Base-by-base conservation (phyloP, 2,113 vertebrate species). In the Taxidea taxus region DNA sequence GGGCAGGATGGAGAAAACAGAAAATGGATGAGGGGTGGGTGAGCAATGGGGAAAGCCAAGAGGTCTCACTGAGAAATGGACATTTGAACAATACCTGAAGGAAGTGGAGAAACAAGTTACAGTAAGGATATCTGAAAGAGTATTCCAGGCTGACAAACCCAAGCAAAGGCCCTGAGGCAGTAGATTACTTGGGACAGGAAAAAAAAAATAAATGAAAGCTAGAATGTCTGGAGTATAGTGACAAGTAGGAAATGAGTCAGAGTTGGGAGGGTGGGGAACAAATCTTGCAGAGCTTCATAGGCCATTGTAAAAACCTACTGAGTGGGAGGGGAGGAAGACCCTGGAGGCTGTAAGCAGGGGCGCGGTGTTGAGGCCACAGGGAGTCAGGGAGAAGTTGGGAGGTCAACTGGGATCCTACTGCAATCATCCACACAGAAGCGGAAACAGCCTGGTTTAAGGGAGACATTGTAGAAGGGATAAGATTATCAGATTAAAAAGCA, bases 241-340 rank as follows among this genome's bases (percentile, higher is more conserved):
- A 83, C 68, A 27, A 93, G 54, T 58, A 91, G 66, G 92, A 93
- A 95, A 70, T 93, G 83, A 97, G 34, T 96, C 87, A 93, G 87
- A 77, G 47, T 34, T 13, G 12, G 47, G 29, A 88, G 29, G 7
- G 7, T n/a, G n/a, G 18, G 56, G 16, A 39, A 2, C 58, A 72
- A 44, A 62, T 81, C 29, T 47, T n/a, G 1, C 5, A 75, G 37
- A 58, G 58, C 42, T 56, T 49, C 54, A 9, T 14, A 60, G 23
- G 60, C 54, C 21, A 11, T 13, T 82, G 78, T 91, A 60, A 91
- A 39, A 93, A 84, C n/a, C 62, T 42, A 37, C 54, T 49, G 51
- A 68, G 60, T 49, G 6, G 68, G 37, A 87, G 37, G 77, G 37
- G 4, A 93, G 78, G 56, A 86, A 83, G 60, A 60, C 72, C 18